Evolutionary conservation across 2,113 vertebrate species (phyloP).

Genomic region (Pseudonaja textilis): DNA sequence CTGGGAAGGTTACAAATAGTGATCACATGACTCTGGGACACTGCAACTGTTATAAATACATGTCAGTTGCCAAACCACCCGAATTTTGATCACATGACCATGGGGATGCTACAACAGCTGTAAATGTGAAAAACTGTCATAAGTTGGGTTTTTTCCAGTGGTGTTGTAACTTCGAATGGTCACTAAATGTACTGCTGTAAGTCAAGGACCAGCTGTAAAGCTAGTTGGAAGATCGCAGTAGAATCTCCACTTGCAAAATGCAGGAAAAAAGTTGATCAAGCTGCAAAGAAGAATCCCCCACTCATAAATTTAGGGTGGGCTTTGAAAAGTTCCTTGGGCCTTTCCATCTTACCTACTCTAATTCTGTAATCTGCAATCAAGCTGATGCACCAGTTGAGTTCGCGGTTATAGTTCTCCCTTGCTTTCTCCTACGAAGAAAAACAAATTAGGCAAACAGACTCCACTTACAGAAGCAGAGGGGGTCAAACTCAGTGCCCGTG

Average conservation of each 20-base stretch:
- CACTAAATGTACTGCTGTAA: background rate
- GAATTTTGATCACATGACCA: background rate
- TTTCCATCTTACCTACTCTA: constrained; percentile 72
- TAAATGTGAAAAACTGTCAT: too few relatives aligned
- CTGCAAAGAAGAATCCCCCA: background rate
- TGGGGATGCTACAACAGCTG: background rate
- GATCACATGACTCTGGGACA: background rate
- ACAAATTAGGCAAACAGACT: rapidly evolving
- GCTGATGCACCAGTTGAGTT: constrained; percentile 80
- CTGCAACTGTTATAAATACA: background rate
- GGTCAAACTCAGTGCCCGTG: too few relatives aligned
- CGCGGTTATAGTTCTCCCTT: constrained; percentile 72
- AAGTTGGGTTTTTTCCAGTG: too few relatives aligned
- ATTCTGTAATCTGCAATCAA: constrained; percentile 87
- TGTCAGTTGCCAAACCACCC: background rate
- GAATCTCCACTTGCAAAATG: background rate
- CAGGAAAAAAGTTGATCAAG: background rate
- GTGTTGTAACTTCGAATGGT: background rate
- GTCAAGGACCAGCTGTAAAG: background rate
- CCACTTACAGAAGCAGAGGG: background rate
- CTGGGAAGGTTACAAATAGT: background rate
- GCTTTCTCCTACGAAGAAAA: constrained; percentile 71
- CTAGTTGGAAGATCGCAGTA: background rate
- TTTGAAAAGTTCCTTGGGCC: rapidly evolving
- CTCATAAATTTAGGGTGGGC: background rate